Conservation (phyloP, 1,140 invertebrate species). For the Rhynchophorus ferrugineus region DNA sequence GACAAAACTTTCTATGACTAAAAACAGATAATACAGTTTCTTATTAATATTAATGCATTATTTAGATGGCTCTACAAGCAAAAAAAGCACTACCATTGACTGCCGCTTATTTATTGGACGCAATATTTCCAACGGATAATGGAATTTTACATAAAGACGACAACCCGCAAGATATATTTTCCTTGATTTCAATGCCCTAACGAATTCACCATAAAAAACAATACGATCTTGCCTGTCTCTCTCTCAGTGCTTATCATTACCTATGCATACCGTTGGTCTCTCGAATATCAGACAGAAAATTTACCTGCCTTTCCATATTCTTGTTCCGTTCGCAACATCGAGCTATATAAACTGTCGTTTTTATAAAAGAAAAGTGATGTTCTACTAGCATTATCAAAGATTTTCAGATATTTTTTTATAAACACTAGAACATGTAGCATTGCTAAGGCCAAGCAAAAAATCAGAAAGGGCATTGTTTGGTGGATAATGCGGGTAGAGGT, state of each 20-base stretch:
- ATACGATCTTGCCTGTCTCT: slow-evolving; percentile 3
- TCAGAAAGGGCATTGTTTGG: too few relatives aligned
- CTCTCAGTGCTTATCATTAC: slow-evolving; percentile 3
- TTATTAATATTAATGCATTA: neutral
- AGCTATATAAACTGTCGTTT: too few relatives aligned
- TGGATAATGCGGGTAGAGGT: too few relatives aligned
- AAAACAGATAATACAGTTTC: neutral
- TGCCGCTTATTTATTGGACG: slow-evolving; percentile 1
- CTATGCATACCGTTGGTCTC: slow-evolving; percentile 3
- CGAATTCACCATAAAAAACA: slow-evolving; percentile 10
- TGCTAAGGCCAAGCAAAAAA: too few relatives aligned
- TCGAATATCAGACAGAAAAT: too few relatives aligned
- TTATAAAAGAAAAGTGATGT: too few relatives aligned
- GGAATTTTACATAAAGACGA: slow-evolving; percentile 4
- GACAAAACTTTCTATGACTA: neutral
- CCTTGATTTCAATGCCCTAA: slow-evolving; percentile 14
- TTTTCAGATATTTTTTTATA: too few relatives aligned
- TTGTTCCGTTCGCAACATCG: too few relatives aligned
- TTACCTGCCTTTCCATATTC: too few relatives aligned
- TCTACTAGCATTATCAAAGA: too few relatives aligned
- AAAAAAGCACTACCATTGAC: neutral
- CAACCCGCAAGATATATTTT: slow-evolving; percentile 8
- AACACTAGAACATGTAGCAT: too few relatives aligned
- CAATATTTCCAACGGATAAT: slow-evolving; percentile 6
- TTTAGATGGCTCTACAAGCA: neutral